Evolutionary conservation across 1,140 invertebrate species (phyloP).

Genomic region (Drosophila sturtevanti): DNA sequence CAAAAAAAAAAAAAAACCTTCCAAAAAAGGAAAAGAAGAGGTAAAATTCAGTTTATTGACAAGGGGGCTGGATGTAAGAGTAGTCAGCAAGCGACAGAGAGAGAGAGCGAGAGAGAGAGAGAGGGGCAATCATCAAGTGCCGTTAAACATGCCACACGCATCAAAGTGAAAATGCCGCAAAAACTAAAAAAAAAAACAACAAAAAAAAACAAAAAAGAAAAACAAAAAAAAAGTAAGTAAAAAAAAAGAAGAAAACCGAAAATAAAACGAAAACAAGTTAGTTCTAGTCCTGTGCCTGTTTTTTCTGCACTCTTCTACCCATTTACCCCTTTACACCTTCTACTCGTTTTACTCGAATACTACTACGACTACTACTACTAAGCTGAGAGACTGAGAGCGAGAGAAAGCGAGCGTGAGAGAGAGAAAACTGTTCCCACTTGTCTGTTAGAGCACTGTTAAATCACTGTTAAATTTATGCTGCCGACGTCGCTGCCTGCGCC

Average conservation of each 20-base stretch:
- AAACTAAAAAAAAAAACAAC: constrained; percentile 24
- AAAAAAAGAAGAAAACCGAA: constrained; percentile 8
- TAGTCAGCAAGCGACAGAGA: not conserved
- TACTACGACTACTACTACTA: too few species aligned
- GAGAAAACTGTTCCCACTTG: constrained; percentile 48
- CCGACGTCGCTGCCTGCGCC: constrained; percentile 36
- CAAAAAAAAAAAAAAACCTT: not conserved
- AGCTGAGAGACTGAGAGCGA: too few species aligned
- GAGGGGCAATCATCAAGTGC: constrained; percentile 44
- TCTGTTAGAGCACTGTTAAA: constrained; percentile 46
- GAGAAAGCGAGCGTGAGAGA: too few species aligned
- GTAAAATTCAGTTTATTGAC: not conserved
- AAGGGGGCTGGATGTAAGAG: not conserved
- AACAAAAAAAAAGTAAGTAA: constrained; percentile 10
- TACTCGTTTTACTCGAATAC: not conserved
- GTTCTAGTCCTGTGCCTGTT: not conserved
- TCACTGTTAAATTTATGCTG: not conserved
- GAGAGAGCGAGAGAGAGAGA: not conserved
- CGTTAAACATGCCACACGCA: constrained; percentile 64
- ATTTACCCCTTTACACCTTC: not conserved
- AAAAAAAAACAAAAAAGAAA: not conserved
- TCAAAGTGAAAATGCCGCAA: constrained; percentile 55
- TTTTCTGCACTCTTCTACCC: too few species aligned
- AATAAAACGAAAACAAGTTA: constrained; percentile 13
- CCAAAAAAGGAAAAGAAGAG: not conserved